These are phyloP conservation scores for Scaptomyza tumidula DNA, from an alignment of 2,888 invertebrate species.

Conservation along the genomic window DNA sequence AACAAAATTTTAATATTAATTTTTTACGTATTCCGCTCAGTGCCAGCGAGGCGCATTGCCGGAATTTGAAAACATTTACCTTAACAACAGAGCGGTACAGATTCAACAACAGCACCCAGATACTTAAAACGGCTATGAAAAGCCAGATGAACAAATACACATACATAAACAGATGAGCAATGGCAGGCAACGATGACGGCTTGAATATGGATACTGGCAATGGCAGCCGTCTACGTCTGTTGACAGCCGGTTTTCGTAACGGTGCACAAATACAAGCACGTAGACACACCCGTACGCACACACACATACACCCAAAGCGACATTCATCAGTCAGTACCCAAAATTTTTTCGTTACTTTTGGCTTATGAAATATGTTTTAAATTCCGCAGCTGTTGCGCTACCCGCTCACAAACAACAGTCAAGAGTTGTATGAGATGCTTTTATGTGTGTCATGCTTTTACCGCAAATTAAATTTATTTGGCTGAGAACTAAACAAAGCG, in stretches of 20 bases:
- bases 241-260: constrained; percentile 62
- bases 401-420: constrained; percentile 24
- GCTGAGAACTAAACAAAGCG: too few relatives aligned
- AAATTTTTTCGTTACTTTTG: constrained; percentile 54
- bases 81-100: constrained; percentile 39
- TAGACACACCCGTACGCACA: background rate
- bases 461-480: background rate
- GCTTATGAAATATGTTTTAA: constrained; percentile 66
- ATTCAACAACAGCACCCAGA: constrained; percentile 7
- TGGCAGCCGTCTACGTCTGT: constrained; percentile 56
- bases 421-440: background rate
- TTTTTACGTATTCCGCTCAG: constrained; percentile 6
- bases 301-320: constrained; percentile 1
- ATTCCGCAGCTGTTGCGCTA: constrained; percentile 31
- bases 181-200: constrained; percentile 60
- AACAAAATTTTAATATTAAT: constrained; percentile 57
- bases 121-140: background rate
- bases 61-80: constrained; percentile 55
- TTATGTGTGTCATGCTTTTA: constrained; percentile 2
- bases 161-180: constrained; percentile 61
- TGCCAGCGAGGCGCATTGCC: constrained; percentile 14
- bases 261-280: constrained; percentile 13
- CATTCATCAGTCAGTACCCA: constrained; percentile 44
- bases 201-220: constrained; percentile 61
- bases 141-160: constrained; percentile 6